Conservation (phyloP, 2,888 invertebrate species). For the Tetramorium bicarinatum region DNA sequence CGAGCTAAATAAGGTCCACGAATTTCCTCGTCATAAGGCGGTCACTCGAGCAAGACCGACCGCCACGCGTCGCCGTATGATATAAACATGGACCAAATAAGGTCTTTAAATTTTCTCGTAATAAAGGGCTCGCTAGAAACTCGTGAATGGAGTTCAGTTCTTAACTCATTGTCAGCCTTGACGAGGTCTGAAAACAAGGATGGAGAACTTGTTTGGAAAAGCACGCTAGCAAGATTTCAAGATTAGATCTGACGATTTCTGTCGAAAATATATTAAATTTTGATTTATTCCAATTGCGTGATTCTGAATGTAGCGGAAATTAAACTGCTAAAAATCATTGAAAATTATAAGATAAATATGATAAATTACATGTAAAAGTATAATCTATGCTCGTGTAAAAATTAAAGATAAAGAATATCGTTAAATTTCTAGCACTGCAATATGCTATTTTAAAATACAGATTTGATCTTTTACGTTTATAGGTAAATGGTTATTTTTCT, state of each 20-base stretch:
- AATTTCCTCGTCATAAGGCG: slow-evolving; percentile 37
- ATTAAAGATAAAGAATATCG: neutral
- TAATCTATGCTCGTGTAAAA: neutral
- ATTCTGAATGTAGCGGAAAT: neutral
- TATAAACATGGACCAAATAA: slow-evolving; percentile 34
- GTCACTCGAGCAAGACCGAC: slow-evolving; percentile 42
- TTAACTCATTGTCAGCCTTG: slow-evolving; percentile 3
- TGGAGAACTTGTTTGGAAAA: neutral
- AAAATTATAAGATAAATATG: neutral
- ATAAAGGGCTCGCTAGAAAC: neutral
- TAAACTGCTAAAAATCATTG: neutral
- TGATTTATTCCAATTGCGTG: neutral
- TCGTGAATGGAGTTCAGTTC: neutral
- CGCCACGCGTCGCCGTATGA: slow-evolving; percentile 7
- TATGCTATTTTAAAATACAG: neutral
- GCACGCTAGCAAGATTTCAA: neutral
- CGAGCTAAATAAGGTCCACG: slow-evolving; percentile 31
- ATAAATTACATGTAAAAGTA: slow-evolving; percentile 3
- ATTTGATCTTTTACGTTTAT: neutral
- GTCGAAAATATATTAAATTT: neutral
- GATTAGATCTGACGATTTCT: neutral
- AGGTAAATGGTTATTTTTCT: neutral
- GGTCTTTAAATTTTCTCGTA: slow-evolving; percentile 23
- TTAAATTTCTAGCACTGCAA: neutral
- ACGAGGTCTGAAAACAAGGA: neutral